phyloP scores from a whole-genome alignment of 2,113 vertebrate genomes.

The Struthidea cinerea region DNA sequence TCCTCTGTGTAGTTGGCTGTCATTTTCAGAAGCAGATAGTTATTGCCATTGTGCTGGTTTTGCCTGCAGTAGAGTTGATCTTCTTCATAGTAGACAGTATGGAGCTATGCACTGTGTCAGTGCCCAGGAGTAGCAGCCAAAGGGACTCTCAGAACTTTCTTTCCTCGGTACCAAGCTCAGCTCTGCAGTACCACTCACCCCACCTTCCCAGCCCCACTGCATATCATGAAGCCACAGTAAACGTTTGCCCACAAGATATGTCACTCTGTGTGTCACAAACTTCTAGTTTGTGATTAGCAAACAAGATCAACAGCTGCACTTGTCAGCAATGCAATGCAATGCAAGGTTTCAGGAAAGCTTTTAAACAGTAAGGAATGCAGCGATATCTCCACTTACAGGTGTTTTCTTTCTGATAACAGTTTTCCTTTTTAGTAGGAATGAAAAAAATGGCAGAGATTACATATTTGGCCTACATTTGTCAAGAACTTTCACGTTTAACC shows the following conservation, averaged over 20 bases:
- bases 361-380: neutral
- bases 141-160: neutral
- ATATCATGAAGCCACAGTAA: neutral
- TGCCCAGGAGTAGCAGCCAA: neutral
- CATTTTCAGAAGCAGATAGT: neutral
- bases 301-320: neutral
- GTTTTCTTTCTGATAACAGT: neutral
- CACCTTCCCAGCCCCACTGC: accelerated
- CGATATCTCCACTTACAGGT: accelerated
- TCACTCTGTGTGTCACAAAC: neutral
- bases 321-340: neutral
- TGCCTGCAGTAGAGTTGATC: neutral
- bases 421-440: neutral
- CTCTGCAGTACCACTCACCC: neutral
- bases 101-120: neutral
- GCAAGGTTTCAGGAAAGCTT: neutral
- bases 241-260: accelerated
- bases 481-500: neutral
- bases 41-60: neutral
- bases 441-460: neutral
- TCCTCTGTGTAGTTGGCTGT: neutral
- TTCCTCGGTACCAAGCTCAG: neutral
- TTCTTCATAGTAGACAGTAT: neutral
- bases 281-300: neutral
- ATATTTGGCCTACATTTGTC: neutral